phyloP scores from a whole-genome alignment of 2,888 invertebrate genomes.

The Synergus japonicus region DNA sequence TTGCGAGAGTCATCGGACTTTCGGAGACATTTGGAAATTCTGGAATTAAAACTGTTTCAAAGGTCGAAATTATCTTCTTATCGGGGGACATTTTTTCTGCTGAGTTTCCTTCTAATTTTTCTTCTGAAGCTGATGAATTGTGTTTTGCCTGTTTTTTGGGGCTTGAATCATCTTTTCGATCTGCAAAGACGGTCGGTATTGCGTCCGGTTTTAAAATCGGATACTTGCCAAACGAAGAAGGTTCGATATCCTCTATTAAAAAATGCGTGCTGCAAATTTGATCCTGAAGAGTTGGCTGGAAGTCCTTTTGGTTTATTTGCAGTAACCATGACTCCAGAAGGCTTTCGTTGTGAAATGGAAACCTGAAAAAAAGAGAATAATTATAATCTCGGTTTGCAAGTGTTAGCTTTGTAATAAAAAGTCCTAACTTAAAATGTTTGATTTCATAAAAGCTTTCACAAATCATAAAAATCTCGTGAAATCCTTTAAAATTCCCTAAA shows the following conservation, averaged over 20 bases:
- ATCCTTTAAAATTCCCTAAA: too few species aligned
- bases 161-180: neutral
- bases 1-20: neutral
- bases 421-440: too few species aligned
- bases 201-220: slow-evolving; percentile 54
- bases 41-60: slow-evolving; percentile 16
- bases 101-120: neutral
- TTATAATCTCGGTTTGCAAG: neutral
- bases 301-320: slow-evolving; percentile 50
- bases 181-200: slow-evolving; percentile 59
- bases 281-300: slow-evolving; percentile 44
- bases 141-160: neutral
- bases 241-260: slow-evolving; percentile 47
- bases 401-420: too few species aligned
- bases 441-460: too few species aligned
- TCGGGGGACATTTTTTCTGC: neutral
- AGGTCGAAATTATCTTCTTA: neutral
- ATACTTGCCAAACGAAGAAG: slow-evolving; percentile 23
- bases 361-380: slow-evolving; percentile 48
- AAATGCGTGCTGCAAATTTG: slow-evolving; percentile 59
- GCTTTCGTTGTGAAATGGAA: slow-evolving; percentile 52
- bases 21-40: neutral
- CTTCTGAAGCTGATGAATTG: neutral
- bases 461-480: too few species aligned
- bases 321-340: slow-evolving; percentile 55